phyloP scores from a whole-genome alignment of 2,113 vertebrate genomes.

The Tichodroma muraria region DNA sequence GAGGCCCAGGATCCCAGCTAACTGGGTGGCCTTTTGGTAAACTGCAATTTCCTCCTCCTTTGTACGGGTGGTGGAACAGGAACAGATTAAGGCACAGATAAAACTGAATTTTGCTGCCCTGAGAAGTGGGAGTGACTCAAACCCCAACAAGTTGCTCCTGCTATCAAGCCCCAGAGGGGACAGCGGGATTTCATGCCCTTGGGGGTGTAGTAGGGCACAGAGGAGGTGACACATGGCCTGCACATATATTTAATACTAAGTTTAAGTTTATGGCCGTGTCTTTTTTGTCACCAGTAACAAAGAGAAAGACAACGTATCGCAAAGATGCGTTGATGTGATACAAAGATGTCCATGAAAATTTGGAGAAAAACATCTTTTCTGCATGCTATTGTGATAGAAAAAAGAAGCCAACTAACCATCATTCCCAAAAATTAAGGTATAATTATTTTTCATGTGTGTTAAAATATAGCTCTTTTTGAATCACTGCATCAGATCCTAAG shows the following conservation, averaged over 20 bases:
- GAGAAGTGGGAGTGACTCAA: background rate
- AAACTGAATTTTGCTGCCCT: background rate
- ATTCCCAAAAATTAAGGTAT: background rate
- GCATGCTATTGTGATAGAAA: background rate
- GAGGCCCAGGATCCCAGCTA: background rate
- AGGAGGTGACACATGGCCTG: background rate
- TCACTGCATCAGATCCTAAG: background rate
- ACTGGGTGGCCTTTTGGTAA: background rate
- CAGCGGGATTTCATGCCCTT: rapidly evolving
- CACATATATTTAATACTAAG: background rate
- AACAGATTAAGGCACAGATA: background rate
- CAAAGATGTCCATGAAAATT: background rate
- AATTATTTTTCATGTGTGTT: background rate
- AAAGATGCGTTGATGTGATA: background rate
- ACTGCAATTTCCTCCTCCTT: background rate
- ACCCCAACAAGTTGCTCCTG: background rate
- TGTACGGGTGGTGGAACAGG: background rate
- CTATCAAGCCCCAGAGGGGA: background rate
- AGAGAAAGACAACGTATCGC: background rate
- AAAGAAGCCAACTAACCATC: background rate
- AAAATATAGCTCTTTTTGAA: background rate
- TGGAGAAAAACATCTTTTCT: background rate
- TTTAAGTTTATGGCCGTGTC: background rate
- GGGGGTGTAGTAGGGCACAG: background rate
- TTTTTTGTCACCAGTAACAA: background rate